phyloP scores from a whole-genome alignment of 2,888 invertebrate genomes.

The Cryptocheilus praepositus region DNA sequence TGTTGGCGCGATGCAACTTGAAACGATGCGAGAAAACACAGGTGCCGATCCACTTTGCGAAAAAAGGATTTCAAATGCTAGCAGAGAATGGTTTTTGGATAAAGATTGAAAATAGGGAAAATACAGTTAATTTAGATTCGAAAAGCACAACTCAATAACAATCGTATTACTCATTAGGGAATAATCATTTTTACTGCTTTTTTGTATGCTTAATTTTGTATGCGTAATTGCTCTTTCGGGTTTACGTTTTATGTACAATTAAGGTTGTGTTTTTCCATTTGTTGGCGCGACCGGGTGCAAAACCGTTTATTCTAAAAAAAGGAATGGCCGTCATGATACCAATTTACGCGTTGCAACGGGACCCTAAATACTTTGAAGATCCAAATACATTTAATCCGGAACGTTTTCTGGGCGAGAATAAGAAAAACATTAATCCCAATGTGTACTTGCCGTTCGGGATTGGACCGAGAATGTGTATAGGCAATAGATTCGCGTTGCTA shows the following conservation, averaged over 20 bases:
- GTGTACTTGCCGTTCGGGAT: conserved; percentile 69
- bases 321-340: conserved; percentile 63
- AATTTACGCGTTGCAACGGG: conserved; percentile 64
- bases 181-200: no score
- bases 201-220: no score
- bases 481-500: conserved; percentile 51
- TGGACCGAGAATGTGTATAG: conserved; percentile 69
- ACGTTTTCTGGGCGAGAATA: conserved; percentile 67
- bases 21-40: conserved; percentile 69
- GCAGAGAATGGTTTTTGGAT: conserved; percentile 50
- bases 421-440: conserved; percentile 59
- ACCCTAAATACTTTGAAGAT: conserved; percentile 68
- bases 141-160: no score
- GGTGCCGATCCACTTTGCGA: conserved; percentile 66
- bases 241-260: no score
- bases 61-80: conserved; percentile 24
- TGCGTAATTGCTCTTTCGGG: no score
- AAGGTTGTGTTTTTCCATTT: no score
- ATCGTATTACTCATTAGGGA: no score
- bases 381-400: conserved; percentile 73
- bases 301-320: conserved; percentile 60
- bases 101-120: not conserved
- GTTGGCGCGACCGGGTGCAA: conserved; percentile 56
- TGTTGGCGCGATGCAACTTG: conserved; percentile 42
- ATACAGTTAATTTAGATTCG: no score